phyloP scores from a whole-genome alignment of 2,113 vertebrate genomes.

The Halcyon malimbica region DNA sequence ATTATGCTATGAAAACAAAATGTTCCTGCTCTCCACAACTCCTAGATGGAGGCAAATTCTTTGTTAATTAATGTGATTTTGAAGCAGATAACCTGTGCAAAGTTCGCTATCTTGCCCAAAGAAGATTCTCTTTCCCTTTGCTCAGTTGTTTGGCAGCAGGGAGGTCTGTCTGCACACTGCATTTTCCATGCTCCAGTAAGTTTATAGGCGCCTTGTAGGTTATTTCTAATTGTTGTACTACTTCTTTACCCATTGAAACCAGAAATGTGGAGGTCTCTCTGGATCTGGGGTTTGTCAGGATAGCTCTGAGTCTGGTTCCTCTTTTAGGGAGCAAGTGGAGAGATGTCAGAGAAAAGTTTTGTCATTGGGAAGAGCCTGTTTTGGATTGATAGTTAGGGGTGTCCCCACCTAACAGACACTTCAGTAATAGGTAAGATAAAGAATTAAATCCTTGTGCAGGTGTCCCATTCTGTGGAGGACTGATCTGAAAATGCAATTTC shows the following conservation, averaged over 20 bases:
- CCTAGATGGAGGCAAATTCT: not conserved
- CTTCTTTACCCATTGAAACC: not conserved
- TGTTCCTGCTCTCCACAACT: not conserved
- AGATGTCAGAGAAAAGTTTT: not conserved
- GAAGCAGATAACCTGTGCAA: not conserved
- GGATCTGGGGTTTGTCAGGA: not conserved
- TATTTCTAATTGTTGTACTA: not conserved
- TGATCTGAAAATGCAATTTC: not conserved
- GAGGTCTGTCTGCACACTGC: not conserved
- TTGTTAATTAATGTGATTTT: slow-evolving; percentile 10
- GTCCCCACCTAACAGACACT: not conserved
- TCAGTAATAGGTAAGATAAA: not conserved
- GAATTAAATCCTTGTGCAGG: not conserved
- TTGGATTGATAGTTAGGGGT: not conserved
- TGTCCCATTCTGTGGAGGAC: not conserved
- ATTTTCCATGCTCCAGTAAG: not conserved
- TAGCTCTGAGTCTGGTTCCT: not conserved
- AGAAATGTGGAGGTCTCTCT: not conserved
- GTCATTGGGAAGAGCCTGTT: not conserved
- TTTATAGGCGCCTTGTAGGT: not conserved
- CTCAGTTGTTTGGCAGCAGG: not conserved
- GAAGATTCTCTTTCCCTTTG: not conserved
- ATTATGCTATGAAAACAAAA: slow-evolving; percentile 42
- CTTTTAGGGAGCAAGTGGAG: not conserved
- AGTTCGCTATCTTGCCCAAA: not conserved